A percentile compares a stretch with the other conserved stretches of the same genome.
Conservation (phyloP, 2,888 invertebrate genomes). For the Hydrotaea diabolus region DNA sequence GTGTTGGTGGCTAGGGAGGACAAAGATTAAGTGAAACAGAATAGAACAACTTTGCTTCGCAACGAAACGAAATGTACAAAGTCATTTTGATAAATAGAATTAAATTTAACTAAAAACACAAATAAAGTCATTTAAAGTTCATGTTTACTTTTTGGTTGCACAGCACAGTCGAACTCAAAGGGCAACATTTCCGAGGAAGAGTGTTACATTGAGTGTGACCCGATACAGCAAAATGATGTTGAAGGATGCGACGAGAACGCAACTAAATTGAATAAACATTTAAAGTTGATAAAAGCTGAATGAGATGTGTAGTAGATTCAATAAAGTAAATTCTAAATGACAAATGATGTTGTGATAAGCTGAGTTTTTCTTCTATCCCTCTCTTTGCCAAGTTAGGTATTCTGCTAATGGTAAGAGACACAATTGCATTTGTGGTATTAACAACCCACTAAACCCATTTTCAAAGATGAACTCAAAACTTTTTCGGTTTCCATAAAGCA, state of each 20-base stretch:
- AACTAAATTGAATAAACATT: conserved; percentile 28
- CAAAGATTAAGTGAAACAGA: not conserved
- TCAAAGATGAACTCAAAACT: no score
- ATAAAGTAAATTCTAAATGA: conserved; percentile 39
- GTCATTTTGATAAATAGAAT: conserved; percentile 22
- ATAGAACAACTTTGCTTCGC: not conserved
- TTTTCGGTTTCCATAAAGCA: no score
- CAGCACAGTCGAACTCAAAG: not conserved
- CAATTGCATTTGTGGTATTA: no score
- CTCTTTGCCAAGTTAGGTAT: not conserved
- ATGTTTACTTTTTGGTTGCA: conserved; percentile 12
- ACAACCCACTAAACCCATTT: no score
- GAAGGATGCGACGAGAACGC: not conserved
- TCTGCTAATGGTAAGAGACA: not conserved
- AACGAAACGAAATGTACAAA: not conserved
- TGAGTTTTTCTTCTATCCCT: not conserved
- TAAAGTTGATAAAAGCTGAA: conserved; percentile 33
- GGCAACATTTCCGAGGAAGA: not conserved
- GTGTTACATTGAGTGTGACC: not conserved
- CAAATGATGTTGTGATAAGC: conserved; percentile 42
- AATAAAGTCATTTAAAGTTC: conserved; percentile 39
- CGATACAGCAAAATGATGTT: not conserved
- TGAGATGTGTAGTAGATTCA: conserved; percentile 10
- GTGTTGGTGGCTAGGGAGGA: no score
- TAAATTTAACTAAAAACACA: conserved; percentile 39